These are phyloP conservation scores for Meghimatium bilineatum DNA, from an alignment of 2,888 invertebrate genomes.

Conservation along the genomic window DNA sequence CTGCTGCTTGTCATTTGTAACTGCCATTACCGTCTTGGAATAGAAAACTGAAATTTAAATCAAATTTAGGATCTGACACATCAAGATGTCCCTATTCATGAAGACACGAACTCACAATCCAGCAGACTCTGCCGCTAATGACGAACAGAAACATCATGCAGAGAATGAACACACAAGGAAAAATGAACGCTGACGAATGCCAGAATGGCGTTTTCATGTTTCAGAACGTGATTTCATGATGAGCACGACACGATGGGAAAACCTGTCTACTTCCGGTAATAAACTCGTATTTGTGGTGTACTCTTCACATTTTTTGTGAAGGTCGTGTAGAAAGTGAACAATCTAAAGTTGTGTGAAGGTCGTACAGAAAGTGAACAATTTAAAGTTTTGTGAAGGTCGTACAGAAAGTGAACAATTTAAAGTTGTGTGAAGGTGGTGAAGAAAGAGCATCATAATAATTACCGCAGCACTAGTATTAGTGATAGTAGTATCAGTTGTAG, in stretches of 20 bases:
- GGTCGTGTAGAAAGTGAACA: too few relatives aligned
- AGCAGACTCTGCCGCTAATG: not conserved
- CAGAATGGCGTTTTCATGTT: slow-evolving; percentile 6
- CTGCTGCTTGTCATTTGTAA: not conserved
- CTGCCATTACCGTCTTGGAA: not conserved
- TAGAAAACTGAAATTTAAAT: slow-evolving; percentile 14
- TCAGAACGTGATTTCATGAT: not conserved
- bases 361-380: too few relatives aligned
- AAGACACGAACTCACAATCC: not conserved
- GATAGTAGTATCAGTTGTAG: too few relatives aligned
- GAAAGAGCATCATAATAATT: too few relatives aligned
- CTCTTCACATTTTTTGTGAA: too few relatives aligned
- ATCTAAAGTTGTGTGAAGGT: too few relatives aligned
- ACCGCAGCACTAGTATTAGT: too few relatives aligned
- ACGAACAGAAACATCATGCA: not conserved
- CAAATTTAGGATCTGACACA: slow-evolving; percentile 11
- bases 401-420: too few relatives aligned
- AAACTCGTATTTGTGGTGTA: too few relatives aligned
- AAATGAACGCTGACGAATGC: not conserved
- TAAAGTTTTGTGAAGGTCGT: too few relatives aligned
- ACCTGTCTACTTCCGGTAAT: too few relatives aligned
- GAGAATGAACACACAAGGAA: not conserved
- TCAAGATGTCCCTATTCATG: not conserved
- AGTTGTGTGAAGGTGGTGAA: too few relatives aligned
- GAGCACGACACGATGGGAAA: not conserved